Conservation (phyloP, 2,888 invertebrate species). For the Acrocyrtus sp. region DNA sequence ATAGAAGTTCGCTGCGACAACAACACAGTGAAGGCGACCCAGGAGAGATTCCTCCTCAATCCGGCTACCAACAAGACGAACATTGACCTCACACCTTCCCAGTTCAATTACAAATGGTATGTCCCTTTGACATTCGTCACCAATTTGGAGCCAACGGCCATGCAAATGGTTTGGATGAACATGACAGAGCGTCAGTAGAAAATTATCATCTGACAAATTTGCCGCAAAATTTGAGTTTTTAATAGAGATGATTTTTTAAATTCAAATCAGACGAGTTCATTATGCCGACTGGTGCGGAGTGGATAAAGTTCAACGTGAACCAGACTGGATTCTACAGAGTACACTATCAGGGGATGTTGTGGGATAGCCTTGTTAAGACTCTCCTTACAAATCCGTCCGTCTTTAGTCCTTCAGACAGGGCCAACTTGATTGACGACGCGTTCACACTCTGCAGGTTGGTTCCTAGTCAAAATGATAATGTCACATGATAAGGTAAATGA, state of each 20-base stretch:
- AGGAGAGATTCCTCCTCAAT: conserved; percentile 72
- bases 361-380: conserved; percentile 75
- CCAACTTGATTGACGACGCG: conserved; percentile 83
- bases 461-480: background rate
- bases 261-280: conserved; percentile 64
- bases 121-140: conserved; percentile 82
- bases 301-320: conserved; percentile 87
- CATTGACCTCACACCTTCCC: conserved; percentile 29
- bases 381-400: conserved; percentile 73
- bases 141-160: conserved; percentile 72
- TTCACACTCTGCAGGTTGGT: conserved; percentile 80
- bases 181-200: conserved; percentile 76
- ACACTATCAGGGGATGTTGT: conserved; percentile 77
- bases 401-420: conserved; percentile 80
- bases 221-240: background rate
- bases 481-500: background rate
- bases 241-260: background rate
- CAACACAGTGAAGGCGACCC: conserved; percentile 73
- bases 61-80: conserved; percentile 64
- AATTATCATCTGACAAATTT: background rate
- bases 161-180: conserved; percentile 81
- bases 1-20: conserved; percentile 74
- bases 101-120: conserved; percentile 75
- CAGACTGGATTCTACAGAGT: conserved; percentile 87
- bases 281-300: conserved; percentile 70